Percentiles rank a stretch among this genome's conserved stretches.
Evolutionary conservation across 2,113 vertebrate genomes (phyloP).

Genomic region (Cathartes aura): DNA sequence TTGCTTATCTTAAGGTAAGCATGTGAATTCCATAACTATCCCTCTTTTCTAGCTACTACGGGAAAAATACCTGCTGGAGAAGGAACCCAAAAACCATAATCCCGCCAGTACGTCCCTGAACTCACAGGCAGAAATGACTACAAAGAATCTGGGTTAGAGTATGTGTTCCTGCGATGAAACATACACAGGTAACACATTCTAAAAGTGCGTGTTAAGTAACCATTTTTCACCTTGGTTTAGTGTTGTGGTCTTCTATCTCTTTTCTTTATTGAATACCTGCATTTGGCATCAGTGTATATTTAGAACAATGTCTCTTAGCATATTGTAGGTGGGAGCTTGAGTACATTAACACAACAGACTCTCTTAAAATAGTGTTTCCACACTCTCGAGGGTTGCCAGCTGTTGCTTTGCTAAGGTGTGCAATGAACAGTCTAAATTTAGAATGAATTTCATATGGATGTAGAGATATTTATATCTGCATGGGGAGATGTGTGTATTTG

Average conservation of each 20-base stretch:
- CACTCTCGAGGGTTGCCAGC: neutral
- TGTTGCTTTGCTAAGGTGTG: neutral
- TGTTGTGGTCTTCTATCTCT: neutral
- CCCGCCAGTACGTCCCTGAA: neutral
- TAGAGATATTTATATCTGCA: neutral
- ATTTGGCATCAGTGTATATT: neutral
- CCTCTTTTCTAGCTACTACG: neutral
- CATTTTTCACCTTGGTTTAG: neutral
- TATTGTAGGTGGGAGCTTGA: neutral
- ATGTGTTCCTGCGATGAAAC: neutral
- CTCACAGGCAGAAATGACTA: neutral
- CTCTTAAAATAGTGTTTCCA: neutral
- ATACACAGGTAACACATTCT: neutral
- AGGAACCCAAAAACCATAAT: neutral
- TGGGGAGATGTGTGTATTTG: neutral
- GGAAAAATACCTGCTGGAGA: neutral
- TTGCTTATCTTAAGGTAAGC: neutral
- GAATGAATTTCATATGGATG: neutral
- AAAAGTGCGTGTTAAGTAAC: neutral
- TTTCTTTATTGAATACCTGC: neutral
- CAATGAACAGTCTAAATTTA: neutral
- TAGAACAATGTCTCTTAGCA: neutral
- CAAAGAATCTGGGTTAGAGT: neutral
- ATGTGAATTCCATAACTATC: neutral
- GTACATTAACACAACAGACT: neutral